Evolutionary conservation across 2,797 vertebrate genomes (phyloP).

Genomic region (Mionectes olivaceus): DNA sequence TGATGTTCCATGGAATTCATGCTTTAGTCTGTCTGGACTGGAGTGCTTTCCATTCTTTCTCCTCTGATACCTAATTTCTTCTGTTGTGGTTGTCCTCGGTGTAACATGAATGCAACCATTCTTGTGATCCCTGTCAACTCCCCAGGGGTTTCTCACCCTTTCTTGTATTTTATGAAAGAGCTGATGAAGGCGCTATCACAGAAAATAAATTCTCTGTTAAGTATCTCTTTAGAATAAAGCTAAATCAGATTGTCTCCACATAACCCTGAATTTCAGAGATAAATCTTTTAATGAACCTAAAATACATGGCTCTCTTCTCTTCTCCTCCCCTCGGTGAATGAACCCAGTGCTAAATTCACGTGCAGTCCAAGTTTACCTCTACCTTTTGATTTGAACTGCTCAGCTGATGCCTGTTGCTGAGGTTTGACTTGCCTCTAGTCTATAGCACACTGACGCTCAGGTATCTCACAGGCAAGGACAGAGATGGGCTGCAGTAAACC

Average conservation of each 20-base stretch:
- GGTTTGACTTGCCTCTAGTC: not conserved
- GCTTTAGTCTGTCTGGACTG: not conserved
- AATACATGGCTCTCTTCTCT: not conserved
- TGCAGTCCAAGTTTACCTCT: not conserved
- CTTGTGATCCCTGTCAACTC: not conserved
- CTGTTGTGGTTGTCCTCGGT: not conserved
- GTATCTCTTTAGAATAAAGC: not conserved
- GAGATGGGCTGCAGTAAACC: not conserved
- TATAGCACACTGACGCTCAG: rapidly evolving
- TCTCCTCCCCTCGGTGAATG: not conserved
- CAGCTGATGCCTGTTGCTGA: not conserved
- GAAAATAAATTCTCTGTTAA: not conserved
- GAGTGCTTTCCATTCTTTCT: not conserved
- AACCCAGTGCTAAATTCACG: not conserved
- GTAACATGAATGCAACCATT: not conserved
- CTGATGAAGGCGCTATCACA: not conserved
- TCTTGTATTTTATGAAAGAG: not conserved
- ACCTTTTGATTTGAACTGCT: not conserved
- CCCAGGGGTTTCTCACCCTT: not conserved
- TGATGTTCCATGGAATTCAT: rapidly evolving
- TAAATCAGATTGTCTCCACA: not conserved
- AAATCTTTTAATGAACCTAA: not conserved
- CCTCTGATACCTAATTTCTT: not conserved
- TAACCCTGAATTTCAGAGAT: not conserved
- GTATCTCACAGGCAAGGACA: rapidly evolving